Evolutionary conservation across 2,113 vertebrate species (phyloP), one percentile per base, ranked within the genome.

Genomic region (Apaloderma vittatum): DNA sequence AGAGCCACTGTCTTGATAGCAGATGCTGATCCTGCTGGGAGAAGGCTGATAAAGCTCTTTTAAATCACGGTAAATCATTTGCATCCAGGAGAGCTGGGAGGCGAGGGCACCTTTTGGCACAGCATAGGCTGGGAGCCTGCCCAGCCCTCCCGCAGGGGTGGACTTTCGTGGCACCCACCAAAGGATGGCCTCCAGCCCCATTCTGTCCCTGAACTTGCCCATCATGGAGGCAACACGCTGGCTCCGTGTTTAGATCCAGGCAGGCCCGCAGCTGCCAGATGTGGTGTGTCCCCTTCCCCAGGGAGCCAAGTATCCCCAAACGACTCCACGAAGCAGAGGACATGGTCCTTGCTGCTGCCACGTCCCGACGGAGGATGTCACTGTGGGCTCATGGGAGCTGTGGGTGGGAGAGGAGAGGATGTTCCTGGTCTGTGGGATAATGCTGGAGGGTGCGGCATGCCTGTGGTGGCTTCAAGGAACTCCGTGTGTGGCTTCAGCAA

Each of bases 291-390:
- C 48, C 45, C 11, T 30, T 66, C 19, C 52, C 37, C 49, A 15
- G 46, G 20, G 10, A 67, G 3, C 37, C 55, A 1, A 49, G 19
- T 18, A 65, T 89, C 59, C 80, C 61, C 88, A 21, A 0, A 18
- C 9, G 71, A 3, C 36, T 11, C 11, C 22, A 36, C 3, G 2
- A 15, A 58, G 40, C 12, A 32, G 54, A 3, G 3, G 77, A 17
- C 45, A 24, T 8, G 0, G 45, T 75, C 58, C 51, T 12, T 8
- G 21, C 81, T 5, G 32, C 91, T 81, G 84, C 91, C 9, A 1
- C 5, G 6, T 87, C 90, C 88, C 9, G 24, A 89, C 45, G 10
- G 93, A 80, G 92, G 96, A 94, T 93, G 96, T 95, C 96, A 93
- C 91, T 96, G 96, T 86, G 89, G 5, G 73, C 83, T 10, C 14